These are phyloP conservation scores for Mustela nigripes DNA, from an alignment of 2,113 vertebrate species.

Conservation along the genomic window DNA sequence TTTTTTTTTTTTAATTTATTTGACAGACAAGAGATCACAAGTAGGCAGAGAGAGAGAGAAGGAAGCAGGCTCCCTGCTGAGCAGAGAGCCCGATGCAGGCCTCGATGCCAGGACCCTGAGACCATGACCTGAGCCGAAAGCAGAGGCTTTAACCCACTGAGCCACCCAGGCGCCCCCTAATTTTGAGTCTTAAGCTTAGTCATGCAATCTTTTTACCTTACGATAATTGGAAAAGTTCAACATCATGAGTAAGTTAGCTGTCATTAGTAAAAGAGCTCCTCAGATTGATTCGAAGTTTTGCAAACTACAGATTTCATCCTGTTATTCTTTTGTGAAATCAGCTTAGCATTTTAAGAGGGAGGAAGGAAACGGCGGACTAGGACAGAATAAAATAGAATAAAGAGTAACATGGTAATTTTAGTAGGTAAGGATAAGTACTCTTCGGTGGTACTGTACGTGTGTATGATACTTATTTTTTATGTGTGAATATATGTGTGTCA, in stretches of 20 bases:
- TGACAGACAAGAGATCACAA: no score
- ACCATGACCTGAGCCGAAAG: no score
- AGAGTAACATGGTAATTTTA: constrained; percentile 24
- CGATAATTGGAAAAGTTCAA: constrained; percentile 11
- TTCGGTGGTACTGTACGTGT: neutral
- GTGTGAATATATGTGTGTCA: neutral
- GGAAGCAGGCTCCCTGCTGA: no score
- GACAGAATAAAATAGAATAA: neutral
- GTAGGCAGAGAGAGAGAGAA: no score
- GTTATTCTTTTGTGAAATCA: neutral
- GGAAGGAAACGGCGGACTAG: neutral
- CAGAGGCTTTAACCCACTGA: no score
- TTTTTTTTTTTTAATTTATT: no score
- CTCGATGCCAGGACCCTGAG: no score
- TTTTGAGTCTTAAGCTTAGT: constrained; percentile 11
- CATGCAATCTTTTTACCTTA: constrained; percentile 50
- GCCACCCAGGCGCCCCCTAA: neutral
- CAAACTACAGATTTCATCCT: neutral
- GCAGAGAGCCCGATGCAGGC: no score
- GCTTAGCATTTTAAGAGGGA: constrained; percentile 14
- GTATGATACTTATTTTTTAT: neutral
- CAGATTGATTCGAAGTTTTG: constrained; percentile 31
- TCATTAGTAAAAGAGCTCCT: constrained; percentile 5
- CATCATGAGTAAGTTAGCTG: constrained; percentile 16
- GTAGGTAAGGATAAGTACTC: neutral